These are phyloP conservation scores for Datnioides undecimradiatus DNA, from an alignment of 2,113 vertebrate genomes.

Conservation along the genomic window DNA sequence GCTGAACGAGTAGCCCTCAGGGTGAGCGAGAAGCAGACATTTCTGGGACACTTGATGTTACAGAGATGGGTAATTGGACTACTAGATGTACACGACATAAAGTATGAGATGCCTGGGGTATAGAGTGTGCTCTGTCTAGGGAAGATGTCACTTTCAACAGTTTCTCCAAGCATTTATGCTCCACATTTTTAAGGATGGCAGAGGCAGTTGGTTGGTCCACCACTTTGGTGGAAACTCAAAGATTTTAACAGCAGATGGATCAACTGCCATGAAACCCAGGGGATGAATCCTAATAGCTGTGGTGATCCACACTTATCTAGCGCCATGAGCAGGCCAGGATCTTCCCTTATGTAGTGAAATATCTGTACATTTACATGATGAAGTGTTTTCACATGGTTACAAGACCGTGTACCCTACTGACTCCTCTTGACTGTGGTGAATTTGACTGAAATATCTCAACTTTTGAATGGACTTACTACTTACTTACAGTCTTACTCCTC, in stretches of 20 bases:
- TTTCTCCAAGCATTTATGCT: slow-evolving; percentile 48
- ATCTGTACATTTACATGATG: background rate
- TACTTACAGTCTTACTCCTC: background rate
- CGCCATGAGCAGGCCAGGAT: background rate
- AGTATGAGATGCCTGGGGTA: slow-evolving; percentile 54
- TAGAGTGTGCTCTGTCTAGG: slow-evolving; percentile 45
- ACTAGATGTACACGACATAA: slow-evolving; percentile 49
- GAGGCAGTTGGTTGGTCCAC: background rate
- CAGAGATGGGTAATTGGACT: slow-evolving; percentile 71
- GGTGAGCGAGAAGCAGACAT: slow-evolving; percentile 55
- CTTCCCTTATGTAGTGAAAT: background rate
- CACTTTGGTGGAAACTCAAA: slow-evolving; percentile 1
- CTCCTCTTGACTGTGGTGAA: background rate
- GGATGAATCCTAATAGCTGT: background rate
- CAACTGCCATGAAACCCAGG: background rate
- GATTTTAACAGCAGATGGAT: slow-evolving; percentile 3
- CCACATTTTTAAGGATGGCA: slow-evolving; percentile 28
- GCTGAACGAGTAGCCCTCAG: slow-evolving; percentile 54
- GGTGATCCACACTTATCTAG: background rate
- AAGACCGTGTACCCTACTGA: background rate
- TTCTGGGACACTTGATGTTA: slow-evolving; percentile 76
- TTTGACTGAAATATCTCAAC: background rate
- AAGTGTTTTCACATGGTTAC: background rate
- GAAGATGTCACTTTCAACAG: slow-evolving; percentile 46
- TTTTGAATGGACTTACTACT: no score